phyloP scores from a whole-genome alignment of 1,140 invertebrate species.

The Drosophila hydei region DNA sequence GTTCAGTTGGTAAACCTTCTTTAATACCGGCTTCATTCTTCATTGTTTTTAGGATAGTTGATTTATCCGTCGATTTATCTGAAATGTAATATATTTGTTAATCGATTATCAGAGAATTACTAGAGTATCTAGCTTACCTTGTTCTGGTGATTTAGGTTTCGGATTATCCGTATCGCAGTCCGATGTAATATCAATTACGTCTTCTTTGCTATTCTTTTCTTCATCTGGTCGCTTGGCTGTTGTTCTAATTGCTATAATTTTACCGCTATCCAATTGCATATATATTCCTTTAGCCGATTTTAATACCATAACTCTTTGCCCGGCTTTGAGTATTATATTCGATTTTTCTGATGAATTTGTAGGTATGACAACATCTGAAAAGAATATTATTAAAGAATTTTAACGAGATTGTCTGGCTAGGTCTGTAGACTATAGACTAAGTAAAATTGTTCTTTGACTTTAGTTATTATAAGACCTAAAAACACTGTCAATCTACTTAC shows the following conservation, averaged over 20 bases:
- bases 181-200: slow-evolving; percentile 78
- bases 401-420: no score
- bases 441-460: no score
- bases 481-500: no score
- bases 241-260: slow-evolving; percentile 95
- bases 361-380: slow-evolving; percentile 94
- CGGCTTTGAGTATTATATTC: slow-evolving; percentile 94
- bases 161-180: slow-evolving; percentile 67
- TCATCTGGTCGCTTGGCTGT: slow-evolving; percentile 61
- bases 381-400: neutral
- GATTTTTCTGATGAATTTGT: slow-evolving; percentile 94
- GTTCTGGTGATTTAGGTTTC: slow-evolving; percentile 59
- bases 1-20: slow-evolving; percentile 17
- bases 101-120: no score
- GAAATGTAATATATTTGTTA: slow-evolving; percentile 2
- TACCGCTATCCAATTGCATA: slow-evolving; percentile 97
- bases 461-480: no score
- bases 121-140: no score
- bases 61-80: slow-evolving; percentile 49
- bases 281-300: slow-evolving; percentile 98
- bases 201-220: slow-evolving; percentile 64
- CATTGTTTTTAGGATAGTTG: slow-evolving; percentile 27
- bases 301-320: slow-evolving; percentile 96
- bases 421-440: no score
- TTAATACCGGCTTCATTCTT: slow-evolving; percentile 39